These are phyloP conservation scores for Perizoma affinitatum DNA, from an alignment of 2,888 invertebrate species.

Conservation along the genomic window DNA sequence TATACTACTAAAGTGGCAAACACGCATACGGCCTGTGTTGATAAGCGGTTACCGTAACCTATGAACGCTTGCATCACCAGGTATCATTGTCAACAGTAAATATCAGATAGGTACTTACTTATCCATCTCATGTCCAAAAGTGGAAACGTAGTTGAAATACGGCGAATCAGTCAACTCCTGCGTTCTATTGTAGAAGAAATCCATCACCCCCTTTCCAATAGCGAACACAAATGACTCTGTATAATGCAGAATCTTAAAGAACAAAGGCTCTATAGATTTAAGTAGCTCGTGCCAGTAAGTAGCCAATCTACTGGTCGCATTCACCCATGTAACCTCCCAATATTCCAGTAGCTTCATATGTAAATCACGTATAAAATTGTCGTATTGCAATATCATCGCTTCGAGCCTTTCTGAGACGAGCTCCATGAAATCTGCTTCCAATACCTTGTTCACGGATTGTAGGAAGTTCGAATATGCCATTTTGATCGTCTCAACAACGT, in stretches of 20 bases:
- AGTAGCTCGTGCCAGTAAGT: conserved; percentile 90
- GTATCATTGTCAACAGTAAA: too few relatives aligned
- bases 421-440: conserved; percentile 90
- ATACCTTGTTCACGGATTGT: conserved; percentile 87
- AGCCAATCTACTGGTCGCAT: conserved; percentile 85
- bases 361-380: conserved; percentile 90
- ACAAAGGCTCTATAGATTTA: conserved; percentile 90
- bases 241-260: conserved; percentile 90
- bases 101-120: conserved; percentile 54
- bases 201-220: conserved; percentile 89
- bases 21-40: too few relatives aligned
- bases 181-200: conserved; percentile 91
- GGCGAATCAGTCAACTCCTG: conserved; percentile 91
- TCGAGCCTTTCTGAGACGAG: conserved; percentile 88
- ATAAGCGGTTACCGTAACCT: too few relatives aligned
- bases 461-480: conserved; percentile 88
- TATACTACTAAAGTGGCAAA: too few relatives aligned
- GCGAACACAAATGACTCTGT: conserved; percentile 89
- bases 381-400: conserved; percentile 89
- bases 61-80: too few relatives aligned
- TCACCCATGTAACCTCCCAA: conserved; percentile 90
- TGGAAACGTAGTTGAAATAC: conserved; percentile 91
- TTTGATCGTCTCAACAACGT: conserved; percentile 89
- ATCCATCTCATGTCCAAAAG: conserved; percentile 92
- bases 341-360: conserved; percentile 87